Evolutionary conservation across 2,888 invertebrate species (phyloP), one percentile per base, ranked within the genome.

Genomic region (Slavum lentiscoides): DNA sequence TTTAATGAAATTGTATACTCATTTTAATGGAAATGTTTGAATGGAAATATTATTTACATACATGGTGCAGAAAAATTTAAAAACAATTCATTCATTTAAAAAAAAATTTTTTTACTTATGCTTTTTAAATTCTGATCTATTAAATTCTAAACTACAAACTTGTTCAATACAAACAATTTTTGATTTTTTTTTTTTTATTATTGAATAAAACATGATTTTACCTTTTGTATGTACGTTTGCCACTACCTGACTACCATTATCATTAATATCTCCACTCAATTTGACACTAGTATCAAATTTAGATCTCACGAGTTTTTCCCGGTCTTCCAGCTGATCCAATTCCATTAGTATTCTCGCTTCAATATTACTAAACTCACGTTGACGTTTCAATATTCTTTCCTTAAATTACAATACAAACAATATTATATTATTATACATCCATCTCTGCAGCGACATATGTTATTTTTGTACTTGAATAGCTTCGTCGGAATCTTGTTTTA

Each of bases 331-430:
- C 73, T 83, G 83, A 37, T 82, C 77, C 30, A 84, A 82, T 70
- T 83, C 83, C 11, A 74, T 77, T 58, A 83, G 82, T 68, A 84
- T 84, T 43, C 82, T 80, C n/a, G 81, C 77, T 80, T 84, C 84
- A 43, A 83, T 83, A 37, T 81, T 76, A 19, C 81, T 82, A 80
- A 84, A 84, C 15, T 84, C 84, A 53, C 82, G 83, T 74, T 83
- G 83, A 49, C 83, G 82, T 82, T 83, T 83, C 23, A 81, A 70
- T 58, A 84, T 84, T 49, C 83, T 82, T 43, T 84, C 84, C 84
- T 75, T 49, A 62, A 17, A 55, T 61, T 15, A 66, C 21, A 30
- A 19, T 17, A 70, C 8, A 11, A 73, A 62, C 3, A 49, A 13
- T 49, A 49, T 17, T 11, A 55, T 1, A 49, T 13, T 49, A 49